Conservation (phyloP, 2,113 vertebrate species). For the Xiphophorus couchianus region DNA sequence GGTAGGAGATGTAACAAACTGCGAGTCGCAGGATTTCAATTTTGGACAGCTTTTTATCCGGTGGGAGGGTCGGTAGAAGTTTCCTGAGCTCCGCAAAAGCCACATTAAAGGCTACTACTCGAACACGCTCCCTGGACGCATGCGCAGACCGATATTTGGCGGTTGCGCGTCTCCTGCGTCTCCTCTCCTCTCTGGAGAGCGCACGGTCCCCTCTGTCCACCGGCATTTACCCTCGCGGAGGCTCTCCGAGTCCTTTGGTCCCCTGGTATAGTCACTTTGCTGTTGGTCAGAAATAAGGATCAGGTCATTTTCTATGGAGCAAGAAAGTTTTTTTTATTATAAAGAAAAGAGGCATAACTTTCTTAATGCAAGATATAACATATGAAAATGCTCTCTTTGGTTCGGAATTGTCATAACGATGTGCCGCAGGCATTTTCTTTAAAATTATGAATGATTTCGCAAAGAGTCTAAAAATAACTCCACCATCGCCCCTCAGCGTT, state of each 20-base stretch:
- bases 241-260: constrained; percentile 82
- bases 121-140: constrained; percentile 80
- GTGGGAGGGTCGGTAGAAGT: constrained; percentile 83
- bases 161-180: constrained; percentile 80
- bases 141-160: constrained; percentile 81
- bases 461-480: too few relatives aligned
- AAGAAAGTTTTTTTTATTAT: not conserved
- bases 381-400: too few relatives aligned
- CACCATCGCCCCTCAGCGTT: too few relatives aligned
- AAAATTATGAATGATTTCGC: too few relatives aligned
- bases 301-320: constrained; percentile 61
- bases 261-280: constrained; percentile 83
- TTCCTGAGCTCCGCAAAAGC: constrained; percentile 82
- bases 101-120: constrained; percentile 83
- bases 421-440: too few relatives aligned
- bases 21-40: constrained; percentile 87
- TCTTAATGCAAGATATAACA: not conserved
- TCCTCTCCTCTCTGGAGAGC: constrained; percentile 87
- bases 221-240: constrained; percentile 66
- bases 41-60: constrained; percentile 85
- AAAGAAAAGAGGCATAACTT: too few relatives aligned
- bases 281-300: constrained; percentile 87
- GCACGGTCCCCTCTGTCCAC: constrained; percentile 64
- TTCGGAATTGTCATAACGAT: too few relatives aligned
- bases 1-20: constrained; percentile 89